These are phyloP conservation scores for Dorcus hopei DNA, from an alignment of 2,888 invertebrate genomes.

Conservation along the genomic window DNA sequence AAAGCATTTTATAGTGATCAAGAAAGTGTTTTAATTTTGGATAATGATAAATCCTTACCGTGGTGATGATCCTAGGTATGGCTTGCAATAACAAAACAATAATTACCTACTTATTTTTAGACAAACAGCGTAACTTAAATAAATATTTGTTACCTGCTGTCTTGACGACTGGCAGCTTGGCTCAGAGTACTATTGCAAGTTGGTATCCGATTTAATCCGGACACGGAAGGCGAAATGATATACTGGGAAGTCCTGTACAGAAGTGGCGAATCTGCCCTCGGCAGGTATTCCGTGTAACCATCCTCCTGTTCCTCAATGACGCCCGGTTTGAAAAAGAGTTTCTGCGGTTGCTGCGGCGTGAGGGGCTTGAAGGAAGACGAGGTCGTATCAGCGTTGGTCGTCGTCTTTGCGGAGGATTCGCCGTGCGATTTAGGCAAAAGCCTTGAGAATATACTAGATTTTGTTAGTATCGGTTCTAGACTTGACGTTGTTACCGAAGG, in stretches of 20 bases:
- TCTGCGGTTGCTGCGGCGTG: constrained; percentile 17
- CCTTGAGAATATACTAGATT: too few relatives aligned
- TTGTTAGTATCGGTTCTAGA: too few relatives aligned
- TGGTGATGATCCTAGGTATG: too few relatives aligned
- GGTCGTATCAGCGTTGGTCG: background rate
- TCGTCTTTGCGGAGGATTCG: too few relatives aligned
- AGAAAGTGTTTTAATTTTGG: too few relatives aligned
- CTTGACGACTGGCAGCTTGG: constrained; percentile 21
- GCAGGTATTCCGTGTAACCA: constrained; percentile 17
- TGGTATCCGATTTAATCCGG: constrained; percentile 26
- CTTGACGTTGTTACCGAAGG: too few relatives aligned
- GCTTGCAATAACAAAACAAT: too few relatives aligned
- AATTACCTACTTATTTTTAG: too few relatives aligned
- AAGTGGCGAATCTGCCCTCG: constrained; percentile 27
- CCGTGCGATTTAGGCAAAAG: too few relatives aligned
- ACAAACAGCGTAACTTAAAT: too few relatives aligned
- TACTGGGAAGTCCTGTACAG: constrained; percentile 22
- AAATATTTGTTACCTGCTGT: constrained; percentile 12
- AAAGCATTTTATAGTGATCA: too few relatives aligned
- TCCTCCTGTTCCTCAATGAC: constrained; percentile 30
- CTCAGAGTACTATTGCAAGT: constrained; percentile 30
- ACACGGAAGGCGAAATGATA: constrained; percentile 15
- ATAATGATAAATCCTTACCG: too few relatives aligned
- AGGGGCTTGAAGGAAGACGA: constrained; percentile 4
- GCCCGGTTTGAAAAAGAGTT: constrained; percentile 28